These are phyloP conservation scores for Miniopterus natalensis DNA, from an alignment of 2,113 vertebrate genomes.

Conservation along the genomic window DNA sequence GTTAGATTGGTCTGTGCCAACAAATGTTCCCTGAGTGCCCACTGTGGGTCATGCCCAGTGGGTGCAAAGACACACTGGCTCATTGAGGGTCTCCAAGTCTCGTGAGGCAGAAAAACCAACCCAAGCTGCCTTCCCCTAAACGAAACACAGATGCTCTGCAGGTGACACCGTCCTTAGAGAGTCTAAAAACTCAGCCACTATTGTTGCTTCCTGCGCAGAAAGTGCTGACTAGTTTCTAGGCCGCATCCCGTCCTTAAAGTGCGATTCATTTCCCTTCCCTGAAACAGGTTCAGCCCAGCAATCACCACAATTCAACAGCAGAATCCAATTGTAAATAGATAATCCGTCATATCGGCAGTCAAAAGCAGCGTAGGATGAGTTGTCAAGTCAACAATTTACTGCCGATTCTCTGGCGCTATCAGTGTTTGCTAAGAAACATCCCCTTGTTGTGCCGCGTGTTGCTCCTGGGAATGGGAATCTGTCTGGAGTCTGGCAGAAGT, in stretches of 20 bases:
- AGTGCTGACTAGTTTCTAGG: slow-evolving; percentile 27
- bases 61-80: neutral
- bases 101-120: neutral
- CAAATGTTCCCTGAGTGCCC: neutral
- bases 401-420: slow-evolving; percentile 56
- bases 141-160: neutral
- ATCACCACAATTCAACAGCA: neutral
- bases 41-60: accelerated
- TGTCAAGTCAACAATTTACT: slow-evolving; percentile 70
- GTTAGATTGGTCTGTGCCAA: accelerated
- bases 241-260: slow-evolving; percentile 3
- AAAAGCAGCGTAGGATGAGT: slow-evolving; percentile 20
- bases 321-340: slow-evolving; percentile 50
- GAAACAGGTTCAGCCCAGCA: neutral
- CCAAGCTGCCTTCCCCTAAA: neutral
- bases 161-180: neutral
- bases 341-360: slow-evolving; percentile 54
- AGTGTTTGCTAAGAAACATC: slow-evolving; percentile 79
- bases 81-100: neutral
- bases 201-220: neutral
- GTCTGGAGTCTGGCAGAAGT: slow-evolving; percentile 81
- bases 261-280: slow-evolving; percentile 24
- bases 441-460: slow-evolving; percentile 30
- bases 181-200: neutral
- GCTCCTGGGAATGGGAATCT: slow-evolving; percentile 70